Conservation (phyloP, 2,888 invertebrate species). For the Hemicrepidius hirtus region DNA sequence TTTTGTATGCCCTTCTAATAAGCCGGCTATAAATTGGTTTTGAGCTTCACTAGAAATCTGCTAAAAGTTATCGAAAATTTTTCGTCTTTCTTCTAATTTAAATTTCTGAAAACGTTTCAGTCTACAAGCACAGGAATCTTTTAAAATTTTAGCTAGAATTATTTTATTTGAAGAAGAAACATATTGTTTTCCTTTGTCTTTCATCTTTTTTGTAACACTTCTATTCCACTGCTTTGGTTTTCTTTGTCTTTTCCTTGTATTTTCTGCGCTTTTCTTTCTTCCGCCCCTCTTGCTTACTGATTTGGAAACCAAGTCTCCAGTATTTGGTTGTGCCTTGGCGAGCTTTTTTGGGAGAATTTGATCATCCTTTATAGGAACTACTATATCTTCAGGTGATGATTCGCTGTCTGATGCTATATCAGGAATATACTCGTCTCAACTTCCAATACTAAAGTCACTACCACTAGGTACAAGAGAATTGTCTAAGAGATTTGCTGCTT, state of each 20-base stretch:
- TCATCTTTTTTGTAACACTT: conserved; percentile 13
- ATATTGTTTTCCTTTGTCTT: conserved; percentile 13
- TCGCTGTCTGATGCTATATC: background rate
- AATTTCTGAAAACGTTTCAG: conserved; percentile 10
- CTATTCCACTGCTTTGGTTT: conserved; percentile 10
- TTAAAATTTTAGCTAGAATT: conserved; percentile 12
- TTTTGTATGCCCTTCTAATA: conserved; percentile 5
- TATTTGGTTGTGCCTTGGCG: background rate
- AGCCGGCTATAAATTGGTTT: conserved; percentile 11
- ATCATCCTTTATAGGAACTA: conserved; percentile 4
- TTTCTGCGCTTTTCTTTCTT: conserved; percentile 13
- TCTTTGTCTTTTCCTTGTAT: conserved; percentile 20
- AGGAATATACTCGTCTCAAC: conserved; percentile 6
- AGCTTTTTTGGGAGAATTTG: background rate
- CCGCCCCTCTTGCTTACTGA: conserved; percentile 7
- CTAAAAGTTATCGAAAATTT: conserved; percentile 7
- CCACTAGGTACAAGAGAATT: background rate
- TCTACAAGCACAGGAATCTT: conserved; percentile 14
- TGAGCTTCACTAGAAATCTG: conserved; percentile 15
- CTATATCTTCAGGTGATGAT: background rate
- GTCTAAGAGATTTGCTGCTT: conserved; percentile 13
- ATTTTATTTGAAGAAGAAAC: background rate
- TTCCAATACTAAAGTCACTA: conserved; percentile 4
- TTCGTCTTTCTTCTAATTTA: background rate
- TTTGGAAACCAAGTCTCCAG: background rate